Evolutionary conservation across 2,797 vertebrate species (phyloP).

Genomic region (Odontamblyopus rebecca): DNA sequence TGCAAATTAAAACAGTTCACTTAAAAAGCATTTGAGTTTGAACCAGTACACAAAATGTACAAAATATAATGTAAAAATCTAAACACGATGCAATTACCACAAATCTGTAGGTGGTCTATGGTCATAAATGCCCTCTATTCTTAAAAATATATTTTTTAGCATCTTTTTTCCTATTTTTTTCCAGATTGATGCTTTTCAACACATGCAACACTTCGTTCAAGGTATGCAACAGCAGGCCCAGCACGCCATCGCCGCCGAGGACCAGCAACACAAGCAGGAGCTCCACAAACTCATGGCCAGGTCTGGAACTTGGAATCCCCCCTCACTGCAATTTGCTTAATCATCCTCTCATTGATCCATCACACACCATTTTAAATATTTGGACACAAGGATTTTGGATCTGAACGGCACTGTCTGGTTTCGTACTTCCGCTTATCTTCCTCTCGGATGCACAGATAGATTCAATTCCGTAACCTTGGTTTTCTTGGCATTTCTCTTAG

Average conservation of each 20-base stretch:
- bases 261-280: conserved; percentile 95
- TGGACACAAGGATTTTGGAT: background rate
- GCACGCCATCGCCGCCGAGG: conserved; percentile 90
- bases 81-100: background rate
- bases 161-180: conserved; percentile 11
- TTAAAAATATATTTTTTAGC: background rate
- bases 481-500: conserved; percentile 9
- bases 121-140: background rate
- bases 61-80: background rate
- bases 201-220: conserved; percentile 99
- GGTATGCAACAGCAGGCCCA: conserved; percentile 96
- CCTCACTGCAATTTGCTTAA: background rate
- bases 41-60: background rate
- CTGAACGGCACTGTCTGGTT: background rate
- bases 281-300: conserved; percentile 98
- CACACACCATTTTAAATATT: background rate
- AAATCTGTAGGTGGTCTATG: no score
- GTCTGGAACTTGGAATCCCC: conserved; percentile 67
- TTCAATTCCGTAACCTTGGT: background rate
- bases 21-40: no score
- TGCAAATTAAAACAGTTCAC: no score
- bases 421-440: conserved; percentile 5
- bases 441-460: conserved; percentile 16
- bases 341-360: background rate
- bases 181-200: conserved; percentile 97